phyloP scores from a whole-genome alignment of 2,888 invertebrate species.

The Seira musarum region DNA sequence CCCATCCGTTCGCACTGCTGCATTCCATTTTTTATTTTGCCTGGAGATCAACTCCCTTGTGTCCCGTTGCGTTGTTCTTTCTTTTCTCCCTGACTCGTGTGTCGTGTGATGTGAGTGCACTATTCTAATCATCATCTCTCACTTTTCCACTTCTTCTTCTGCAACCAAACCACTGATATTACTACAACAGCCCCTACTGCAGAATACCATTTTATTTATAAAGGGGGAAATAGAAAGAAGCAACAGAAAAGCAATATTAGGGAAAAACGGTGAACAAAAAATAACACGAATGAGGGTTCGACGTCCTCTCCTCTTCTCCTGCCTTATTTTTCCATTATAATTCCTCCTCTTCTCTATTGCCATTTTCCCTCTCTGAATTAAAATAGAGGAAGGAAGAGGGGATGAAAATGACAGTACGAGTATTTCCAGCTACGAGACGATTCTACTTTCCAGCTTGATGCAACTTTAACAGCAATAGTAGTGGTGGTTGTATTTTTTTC shows the following conservation, averaged over 20 bases:
- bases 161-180: conserved; percentile 4
- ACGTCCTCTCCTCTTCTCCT: conserved; percentile 30
- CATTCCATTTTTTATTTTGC: conserved; percentile 48
- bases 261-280: conserved; percentile 1
- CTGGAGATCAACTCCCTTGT: conserved; percentile 57
- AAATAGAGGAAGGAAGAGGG: conserved; percentile 36
- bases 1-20: conserved; percentile 4
- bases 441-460: background rate
- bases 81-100: conserved; percentile 31
- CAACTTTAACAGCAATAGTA: background rate
- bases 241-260: conserved; percentile 6
- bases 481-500: background rate
- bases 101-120: conserved; percentile 15
- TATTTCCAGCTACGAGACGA: background rate
- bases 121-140: conserved; percentile 11
- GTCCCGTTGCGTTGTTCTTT: conserved; percentile 45
- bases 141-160: conserved; percentile 5
- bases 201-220: conserved; percentile 12
- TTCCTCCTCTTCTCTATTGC: conserved; percentile 15
- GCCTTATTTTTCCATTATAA: conserved; percentile 1
- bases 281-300: conserved; percentile 43
- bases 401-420: conserved; percentile 56
- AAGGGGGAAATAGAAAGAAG: conserved; percentile 3
- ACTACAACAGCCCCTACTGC: background rate
- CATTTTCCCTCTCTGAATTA: conserved; percentile 35